Conservation (phyloP, 2,888 invertebrate genomes). For the Ormyrus labotus region DNA sequence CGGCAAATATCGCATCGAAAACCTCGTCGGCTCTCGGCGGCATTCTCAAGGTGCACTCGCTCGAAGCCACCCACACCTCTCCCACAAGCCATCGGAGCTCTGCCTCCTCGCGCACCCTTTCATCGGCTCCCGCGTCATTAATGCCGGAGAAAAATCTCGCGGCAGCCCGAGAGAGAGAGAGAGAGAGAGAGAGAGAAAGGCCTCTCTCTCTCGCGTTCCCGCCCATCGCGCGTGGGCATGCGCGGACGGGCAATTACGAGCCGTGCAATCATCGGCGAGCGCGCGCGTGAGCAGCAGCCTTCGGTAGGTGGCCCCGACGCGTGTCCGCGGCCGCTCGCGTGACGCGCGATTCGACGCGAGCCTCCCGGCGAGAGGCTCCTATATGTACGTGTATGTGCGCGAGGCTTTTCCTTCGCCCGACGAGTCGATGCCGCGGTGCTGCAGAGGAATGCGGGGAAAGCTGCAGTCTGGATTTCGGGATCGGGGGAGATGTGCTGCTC, state of each 20-base stretch:
- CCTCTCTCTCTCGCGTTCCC: not conserved
- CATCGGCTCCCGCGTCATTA: constrained; percentile 47
- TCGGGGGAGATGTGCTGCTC: no score
- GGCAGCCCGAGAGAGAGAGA: not conserved
- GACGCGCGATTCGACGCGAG: no score
- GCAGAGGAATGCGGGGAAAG: not conserved
- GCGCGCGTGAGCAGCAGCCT: not conserved
- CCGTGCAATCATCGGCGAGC: constrained; percentile 39
- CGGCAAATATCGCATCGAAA: no score
- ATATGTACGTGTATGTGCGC: no score
- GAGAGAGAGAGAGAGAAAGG: no score
- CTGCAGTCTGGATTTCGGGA: no score
- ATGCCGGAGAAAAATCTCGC: constrained; percentile 33
- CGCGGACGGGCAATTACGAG: constrained; percentile 28
- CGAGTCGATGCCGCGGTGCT: not conserved
- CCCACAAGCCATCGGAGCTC: not conserved
- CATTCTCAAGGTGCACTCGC: no score
- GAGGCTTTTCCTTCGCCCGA: not conserved
- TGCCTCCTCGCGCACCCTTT: constrained; percentile 18
- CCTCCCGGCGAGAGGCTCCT: no score
- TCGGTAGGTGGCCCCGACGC: constrained; percentile 12
- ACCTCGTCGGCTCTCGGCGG: no score
- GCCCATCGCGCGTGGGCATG: constrained; percentile 23
- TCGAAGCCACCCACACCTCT: no score
- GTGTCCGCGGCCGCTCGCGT: not conserved